These are phyloP conservation scores for Otocyon megalotis DNA, from an alignment of 2,113 vertebrate species.

Conservation along the genomic window DNA sequence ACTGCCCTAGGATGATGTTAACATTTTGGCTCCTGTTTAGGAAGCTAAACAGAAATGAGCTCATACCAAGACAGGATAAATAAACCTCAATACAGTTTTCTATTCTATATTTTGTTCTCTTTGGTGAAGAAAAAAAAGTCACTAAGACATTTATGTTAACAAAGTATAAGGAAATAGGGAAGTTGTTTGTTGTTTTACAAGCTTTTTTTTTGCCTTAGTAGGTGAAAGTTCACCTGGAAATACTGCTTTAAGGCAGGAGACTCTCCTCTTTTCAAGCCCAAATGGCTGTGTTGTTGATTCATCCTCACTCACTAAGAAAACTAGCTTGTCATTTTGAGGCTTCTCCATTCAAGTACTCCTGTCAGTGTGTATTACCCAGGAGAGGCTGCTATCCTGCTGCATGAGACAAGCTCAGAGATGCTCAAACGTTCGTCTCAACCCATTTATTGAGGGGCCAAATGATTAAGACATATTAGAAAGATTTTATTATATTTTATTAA, in stretches of 20 bases:
- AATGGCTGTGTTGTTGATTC: not conserved
- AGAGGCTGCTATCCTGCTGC: too few relatives aligned
- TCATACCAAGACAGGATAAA: not conserved
- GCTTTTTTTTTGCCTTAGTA: not conserved
- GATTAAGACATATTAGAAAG: constrained; percentile 80
- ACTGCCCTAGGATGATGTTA: not conserved
- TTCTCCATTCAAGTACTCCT: not conserved
- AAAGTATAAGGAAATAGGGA: not conserved
- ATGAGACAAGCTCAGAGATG: not conserved
- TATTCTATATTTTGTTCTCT: not conserved
- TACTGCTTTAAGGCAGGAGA: not conserved
- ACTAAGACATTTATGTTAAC: not conserved
- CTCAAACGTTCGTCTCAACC: not conserved
- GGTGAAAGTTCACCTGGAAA: not conserved
- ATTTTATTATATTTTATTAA: constrained; percentile 69
- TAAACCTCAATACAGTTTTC: not conserved
- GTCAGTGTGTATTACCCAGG: too few relatives aligned
- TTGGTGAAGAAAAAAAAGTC: not conserved
- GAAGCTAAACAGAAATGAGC: not conserved
- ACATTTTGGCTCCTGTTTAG: not conserved
- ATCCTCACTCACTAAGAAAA: not conserved
- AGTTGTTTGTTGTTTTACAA: not conserved
- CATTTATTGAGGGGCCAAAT: constrained; percentile 79
- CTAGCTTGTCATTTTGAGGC: not conserved
- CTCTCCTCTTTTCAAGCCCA: accelerated